Evolutionary conservation across 1,140 invertebrate species (phyloP), one percentile per base, ranked within the genome.

Genomic region (Papilio polyxenes): DNA sequence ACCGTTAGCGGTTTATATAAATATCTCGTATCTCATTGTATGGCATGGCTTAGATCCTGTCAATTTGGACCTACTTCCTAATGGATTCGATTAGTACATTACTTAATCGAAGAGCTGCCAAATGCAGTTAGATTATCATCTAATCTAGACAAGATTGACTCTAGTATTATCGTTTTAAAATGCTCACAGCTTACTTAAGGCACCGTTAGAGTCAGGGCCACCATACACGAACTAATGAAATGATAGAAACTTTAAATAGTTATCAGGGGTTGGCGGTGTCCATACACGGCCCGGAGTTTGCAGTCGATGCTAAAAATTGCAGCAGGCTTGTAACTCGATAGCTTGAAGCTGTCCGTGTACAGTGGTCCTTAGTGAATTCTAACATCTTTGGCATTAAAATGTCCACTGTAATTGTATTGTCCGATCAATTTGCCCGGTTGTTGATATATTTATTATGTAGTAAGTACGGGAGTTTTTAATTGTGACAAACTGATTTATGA

Each of bases 81-180:
- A 80, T 80, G 78, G 56, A 65, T 48, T 65, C 78, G 44, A 69
- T 80, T 79, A 62, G 37, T 79, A 80, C 9, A 44, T 80, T 80
- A 80, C 78, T 80, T 80, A 80, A 80, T 48, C 56, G 56, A 44
- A 69, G 78, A 69, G 40, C 75, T 51, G 48, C 23, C 48, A 77
- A 76, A 77, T 23, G 75, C 75, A 49, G 37, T 74, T 74, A 31
- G 56, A 80, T 80, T 80, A 49, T 80, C 53, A 56, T 40, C 53
- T 62, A 40, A 79, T 79, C 56, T 48, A 37, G 56, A 11, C 59
- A 80, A 80, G 59, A 80, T 23, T 65, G 44, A 80, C 69, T 44
- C 17, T 62, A 20, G 23, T 62, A 48, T 48, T 77, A 23, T 23
- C n/a, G 53, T 56, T 56, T 77, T 53, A 77, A 48, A 49, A 44